phyloP scores from a whole-genome alignment of 2,113 vertebrate genomes.

The Zingel zingel region DNA sequence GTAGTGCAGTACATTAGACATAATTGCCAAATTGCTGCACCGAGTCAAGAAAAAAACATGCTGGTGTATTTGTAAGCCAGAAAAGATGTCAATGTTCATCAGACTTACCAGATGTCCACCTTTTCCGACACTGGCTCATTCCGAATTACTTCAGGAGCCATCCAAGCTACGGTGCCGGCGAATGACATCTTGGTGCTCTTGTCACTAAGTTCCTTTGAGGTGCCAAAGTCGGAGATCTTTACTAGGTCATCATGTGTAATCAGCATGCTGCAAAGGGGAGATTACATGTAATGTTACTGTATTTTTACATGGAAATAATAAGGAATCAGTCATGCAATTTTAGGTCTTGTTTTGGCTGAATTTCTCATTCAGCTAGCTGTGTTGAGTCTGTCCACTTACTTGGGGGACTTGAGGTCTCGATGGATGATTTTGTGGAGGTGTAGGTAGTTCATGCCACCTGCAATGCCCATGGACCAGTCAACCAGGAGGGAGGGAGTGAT shows the following conservation, averaged over 20 bases:
- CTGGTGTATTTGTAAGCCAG: neutral
- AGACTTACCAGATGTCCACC: conserved; percentile 96
- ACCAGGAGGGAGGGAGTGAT: conserved; percentile 95
- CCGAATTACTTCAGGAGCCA: conserved; percentile 98
- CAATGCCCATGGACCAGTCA: conserved; percentile 99
- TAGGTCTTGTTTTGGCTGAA: neutral
- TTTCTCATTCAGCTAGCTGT: neutral
- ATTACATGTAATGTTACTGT: neutral
- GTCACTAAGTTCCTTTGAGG: conserved; percentile 96
- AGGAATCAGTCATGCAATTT: neutral
- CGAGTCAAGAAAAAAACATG: neutral
- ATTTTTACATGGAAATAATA: neutral
- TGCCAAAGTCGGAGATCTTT: conserved; percentile 99
- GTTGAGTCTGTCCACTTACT: conserved; percentile 80
- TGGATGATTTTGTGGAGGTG: conserved; percentile 99
- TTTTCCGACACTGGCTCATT: conserved; percentile 99
- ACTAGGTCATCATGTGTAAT: conserved; percentile 98
- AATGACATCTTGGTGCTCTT: conserved; percentile 99
- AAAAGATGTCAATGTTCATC: neutral
- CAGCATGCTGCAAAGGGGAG: conserved; percentile 89
- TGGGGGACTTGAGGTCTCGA: conserved; percentile 97
- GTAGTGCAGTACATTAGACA: neutral
- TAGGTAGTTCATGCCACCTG: conserved; percentile 99
- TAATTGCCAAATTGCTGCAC: neutral
- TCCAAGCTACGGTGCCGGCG: conserved; percentile 98